A percentile compares a stretch with the other conserved stretches of the same genome.
Conservation (phyloP, 2,113 vertebrate genomes). For the Chaetura pelagica region DNA sequence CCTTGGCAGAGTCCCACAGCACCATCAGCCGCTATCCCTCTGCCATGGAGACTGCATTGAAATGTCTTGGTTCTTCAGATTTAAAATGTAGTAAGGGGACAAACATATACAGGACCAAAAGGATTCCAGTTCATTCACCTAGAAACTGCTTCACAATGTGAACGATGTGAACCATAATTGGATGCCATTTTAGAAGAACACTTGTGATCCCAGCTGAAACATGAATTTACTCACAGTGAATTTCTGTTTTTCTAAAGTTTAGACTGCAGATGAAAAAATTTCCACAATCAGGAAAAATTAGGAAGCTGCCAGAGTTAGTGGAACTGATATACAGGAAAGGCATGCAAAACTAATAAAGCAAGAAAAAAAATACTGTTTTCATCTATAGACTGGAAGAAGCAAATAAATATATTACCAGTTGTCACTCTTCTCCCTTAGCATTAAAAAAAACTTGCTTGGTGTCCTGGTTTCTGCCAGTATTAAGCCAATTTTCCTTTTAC, state of each 20-base stretch:
- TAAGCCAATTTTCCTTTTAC: too few relatives aligned
- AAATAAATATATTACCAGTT: neutral
- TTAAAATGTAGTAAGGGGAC: neutral
- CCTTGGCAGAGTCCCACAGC: too few relatives aligned
- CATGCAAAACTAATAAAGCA: neutral
- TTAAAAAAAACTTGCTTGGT: slow-evolving; percentile 23
- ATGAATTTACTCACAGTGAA: neutral
- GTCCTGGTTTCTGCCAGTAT: too few relatives aligned
- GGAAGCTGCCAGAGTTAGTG: neutral
- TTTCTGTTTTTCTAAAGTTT: neutral
- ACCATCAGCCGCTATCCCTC: too few relatives aligned
- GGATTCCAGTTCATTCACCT: neutral
- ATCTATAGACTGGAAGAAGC: neutral
- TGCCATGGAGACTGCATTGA: too few relatives aligned
- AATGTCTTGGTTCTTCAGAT: neutral
- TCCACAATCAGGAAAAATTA: neutral
- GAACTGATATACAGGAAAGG: neutral
- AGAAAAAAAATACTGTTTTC: neutral
- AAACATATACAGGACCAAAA: neutral
- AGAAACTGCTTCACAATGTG: neutral
- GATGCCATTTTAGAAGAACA: neutral
- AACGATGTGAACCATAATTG: neutral
- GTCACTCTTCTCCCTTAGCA: neutral
- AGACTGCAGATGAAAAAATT: neutral
- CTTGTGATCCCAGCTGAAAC: neutral